Conservation (phyloP, 2,888 invertebrate genomes). For the Acrobasis suavella region DNA sequence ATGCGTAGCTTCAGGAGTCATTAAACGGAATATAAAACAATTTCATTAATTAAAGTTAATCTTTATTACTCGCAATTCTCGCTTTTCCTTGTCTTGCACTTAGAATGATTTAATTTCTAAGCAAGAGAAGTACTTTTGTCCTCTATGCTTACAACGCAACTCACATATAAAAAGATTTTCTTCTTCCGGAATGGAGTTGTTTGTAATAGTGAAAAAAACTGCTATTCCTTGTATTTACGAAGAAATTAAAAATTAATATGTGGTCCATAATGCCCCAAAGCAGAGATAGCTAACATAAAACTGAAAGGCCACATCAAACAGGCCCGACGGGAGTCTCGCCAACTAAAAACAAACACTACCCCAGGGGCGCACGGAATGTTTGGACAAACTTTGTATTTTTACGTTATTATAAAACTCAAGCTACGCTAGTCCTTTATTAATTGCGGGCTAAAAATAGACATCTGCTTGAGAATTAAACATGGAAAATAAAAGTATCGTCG, state of each 20-base stretch:
- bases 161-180: no score
- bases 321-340: background rate
- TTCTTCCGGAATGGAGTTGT: no score
- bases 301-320: slow-evolving; percentile 1
- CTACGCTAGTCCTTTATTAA: background rate
- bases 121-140: no score
- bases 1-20: slow-evolving; percentile 6
- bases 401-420: background rate
- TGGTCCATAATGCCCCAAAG: background rate
- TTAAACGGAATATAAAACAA: slow-evolving; percentile 7
- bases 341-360: slow-evolving; percentile 1
- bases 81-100: background rate
- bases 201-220: no score
- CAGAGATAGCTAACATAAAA: background rate
- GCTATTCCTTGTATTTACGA: no score
- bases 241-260: no score
- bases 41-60: slow-evolving; percentile 16
- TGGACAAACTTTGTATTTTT: slow-evolving; percentile 3
- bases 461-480: no score
- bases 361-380: background rate
- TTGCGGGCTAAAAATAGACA: no score
- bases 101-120: background rate
- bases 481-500: no score
- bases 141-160: no score
- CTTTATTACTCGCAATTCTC: slow-evolving; percentile 9